These are phyloP conservation scores for Zaprionus bogoriensis DNA, from an alignment of 2,888 invertebrate species.

Conservation along the genomic window DNA sequence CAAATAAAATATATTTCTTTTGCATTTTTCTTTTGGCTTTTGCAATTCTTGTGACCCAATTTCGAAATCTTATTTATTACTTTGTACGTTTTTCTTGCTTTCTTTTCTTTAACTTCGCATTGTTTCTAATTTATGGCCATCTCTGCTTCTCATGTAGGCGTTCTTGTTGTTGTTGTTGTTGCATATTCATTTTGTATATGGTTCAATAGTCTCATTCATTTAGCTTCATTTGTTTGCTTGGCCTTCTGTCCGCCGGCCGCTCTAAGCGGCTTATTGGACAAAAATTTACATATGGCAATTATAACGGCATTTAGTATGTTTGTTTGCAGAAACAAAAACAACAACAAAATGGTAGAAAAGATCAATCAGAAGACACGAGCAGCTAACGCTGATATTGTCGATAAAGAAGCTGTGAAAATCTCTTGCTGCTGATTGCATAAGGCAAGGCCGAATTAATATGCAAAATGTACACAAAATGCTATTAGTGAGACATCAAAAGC, in stretches of 20 bases:
- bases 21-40: neutral
- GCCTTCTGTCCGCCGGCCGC: constrained; percentile 29
- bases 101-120: constrained; percentile 15
- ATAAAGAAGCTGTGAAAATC: neutral
- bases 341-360: constrained; percentile 19
- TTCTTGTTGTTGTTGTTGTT: constrained; percentile 17
- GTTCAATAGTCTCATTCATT: constrained; percentile 45
- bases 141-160: constrained; percentile 42
- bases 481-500: constrained; percentile 64
- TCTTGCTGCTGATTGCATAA: constrained; percentile 38
- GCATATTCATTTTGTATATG: constrained; percentile 23
- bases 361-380: constrained; percentile 27
- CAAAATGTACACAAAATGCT: constrained; percentile 50
- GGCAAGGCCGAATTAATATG: constrained; percentile 37
- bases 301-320: constrained; percentile 33
- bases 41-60: constrained; percentile 67
- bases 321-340: constrained; percentile 13
- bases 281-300: constrained; percentile 50
- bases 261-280: constrained; percentile 45
- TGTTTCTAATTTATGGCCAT: constrained; percentile 47
- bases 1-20: neutral
- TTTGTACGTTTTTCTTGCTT: neutral
- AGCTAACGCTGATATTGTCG: neutral
- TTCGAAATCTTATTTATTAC: constrained; percentile 42
- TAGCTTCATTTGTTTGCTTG: constrained; percentile 31